phyloP scores from a whole-genome alignment of 2,797 vertebrate genomes.

The Tokudaia tokunoshimensis region DNA sequence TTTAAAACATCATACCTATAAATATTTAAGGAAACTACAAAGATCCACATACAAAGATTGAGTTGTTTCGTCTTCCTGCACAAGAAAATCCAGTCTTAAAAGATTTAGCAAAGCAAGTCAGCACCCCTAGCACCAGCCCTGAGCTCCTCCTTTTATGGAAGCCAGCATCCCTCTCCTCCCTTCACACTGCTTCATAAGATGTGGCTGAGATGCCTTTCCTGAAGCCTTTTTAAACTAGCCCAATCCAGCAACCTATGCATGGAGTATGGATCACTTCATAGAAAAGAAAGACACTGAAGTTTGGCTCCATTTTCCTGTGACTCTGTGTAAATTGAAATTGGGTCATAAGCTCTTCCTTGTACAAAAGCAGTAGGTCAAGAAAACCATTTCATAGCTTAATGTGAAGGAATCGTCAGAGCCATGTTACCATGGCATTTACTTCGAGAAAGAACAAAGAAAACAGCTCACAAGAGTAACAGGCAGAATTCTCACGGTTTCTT shows the following conservation, averaged over 20 bases:
- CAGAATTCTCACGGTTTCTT: not conserved
- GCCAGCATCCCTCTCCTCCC: not conserved
- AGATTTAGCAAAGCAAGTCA: not conserved
- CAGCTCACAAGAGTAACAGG: not conserved
- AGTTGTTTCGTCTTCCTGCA: not conserved
- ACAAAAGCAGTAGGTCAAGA: slow-evolving; percentile 72
- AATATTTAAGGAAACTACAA: not conserved
- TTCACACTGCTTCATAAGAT: not conserved
- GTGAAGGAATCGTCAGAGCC: slow-evolving; percentile 37
- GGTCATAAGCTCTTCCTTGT: slow-evolving; percentile 28
- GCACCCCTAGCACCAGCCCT: no score
- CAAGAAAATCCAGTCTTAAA: not conserved
- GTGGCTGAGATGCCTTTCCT: not conserved
- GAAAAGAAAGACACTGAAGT: slow-evolving; percentile 60
- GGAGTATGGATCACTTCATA: slow-evolving; percentile 44
- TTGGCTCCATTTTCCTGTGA: slow-evolving; percentile 61
- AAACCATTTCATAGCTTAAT: slow-evolving; percentile 73
- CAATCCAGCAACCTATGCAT: not conserved
- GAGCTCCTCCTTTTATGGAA: not conserved
- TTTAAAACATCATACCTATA: not conserved
- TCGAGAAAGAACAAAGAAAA: slow-evolving; percentile 29
- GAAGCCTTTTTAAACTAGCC: not conserved
- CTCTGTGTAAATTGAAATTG: slow-evolving; percentile 73
- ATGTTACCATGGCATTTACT: slow-evolving; percentile 65
- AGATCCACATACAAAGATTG: not conserved